Conservation (phyloP, 2,888 invertebrate species). For the Punctoribates punctum region DNA sequence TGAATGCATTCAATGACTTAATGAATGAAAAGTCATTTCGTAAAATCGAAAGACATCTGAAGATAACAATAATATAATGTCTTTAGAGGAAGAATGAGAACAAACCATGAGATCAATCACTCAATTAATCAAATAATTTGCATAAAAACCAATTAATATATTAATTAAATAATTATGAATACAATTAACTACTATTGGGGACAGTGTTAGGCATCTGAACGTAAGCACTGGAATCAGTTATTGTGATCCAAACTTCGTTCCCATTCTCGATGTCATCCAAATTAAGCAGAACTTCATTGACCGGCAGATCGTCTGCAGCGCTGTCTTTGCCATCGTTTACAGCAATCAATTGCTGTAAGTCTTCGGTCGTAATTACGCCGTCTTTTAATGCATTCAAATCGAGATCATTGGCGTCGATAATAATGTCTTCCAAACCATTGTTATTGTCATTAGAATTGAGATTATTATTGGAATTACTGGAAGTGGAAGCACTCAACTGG, state of each 20-base stretch:
- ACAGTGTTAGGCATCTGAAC: constrained; percentile 4
- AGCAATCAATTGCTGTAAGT: constrained; percentile 21
- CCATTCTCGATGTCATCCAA: constrained; percentile 29
- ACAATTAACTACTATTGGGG: not conserved
- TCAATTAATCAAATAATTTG: too few species aligned
- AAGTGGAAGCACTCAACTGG: constrained; percentile 19
- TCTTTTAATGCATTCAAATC: constrained; percentile 3
- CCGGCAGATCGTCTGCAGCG: not conserved
- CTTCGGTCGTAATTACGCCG: not conserved
- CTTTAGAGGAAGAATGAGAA: not conserved
- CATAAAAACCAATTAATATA: too few species aligned
- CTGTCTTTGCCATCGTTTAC: not conserved
- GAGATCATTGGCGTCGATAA: constrained; percentile 27
- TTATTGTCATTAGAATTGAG: not conserved
- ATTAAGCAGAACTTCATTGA: constrained; percentile 27
- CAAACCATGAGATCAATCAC: not conserved
- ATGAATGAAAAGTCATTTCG: not conserved
- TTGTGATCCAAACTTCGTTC: constrained; percentile 29
- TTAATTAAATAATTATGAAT: not conserved
- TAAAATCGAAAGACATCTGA: not conserved
- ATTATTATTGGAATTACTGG: not conserved
- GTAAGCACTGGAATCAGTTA: constrained; percentile 16
- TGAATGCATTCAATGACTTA: not conserved
- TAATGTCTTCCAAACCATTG: constrained; percentile 22
- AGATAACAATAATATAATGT: not conserved